These are phyloP conservation scores for Drosophila vallismaia DNA, from an alignment of 2,888 invertebrate species.

Conservation along the genomic window DNA sequence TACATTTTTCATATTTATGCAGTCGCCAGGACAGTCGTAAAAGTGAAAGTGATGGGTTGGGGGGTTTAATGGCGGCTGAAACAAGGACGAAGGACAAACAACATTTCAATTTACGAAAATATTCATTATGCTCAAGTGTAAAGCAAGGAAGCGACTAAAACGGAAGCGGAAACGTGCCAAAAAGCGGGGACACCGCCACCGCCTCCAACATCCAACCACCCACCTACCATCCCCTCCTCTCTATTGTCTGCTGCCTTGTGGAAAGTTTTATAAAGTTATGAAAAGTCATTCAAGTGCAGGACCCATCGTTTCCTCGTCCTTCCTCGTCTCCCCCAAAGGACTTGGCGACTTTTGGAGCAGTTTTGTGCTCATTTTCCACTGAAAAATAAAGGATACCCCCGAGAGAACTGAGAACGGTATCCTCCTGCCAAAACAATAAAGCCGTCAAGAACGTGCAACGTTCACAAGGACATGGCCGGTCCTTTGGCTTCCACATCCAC, in stretches of 20 bases:
- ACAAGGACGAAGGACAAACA: conserved; percentile 44
- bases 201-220: conserved; percentile 3
- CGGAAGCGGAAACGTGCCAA: conserved; percentile 75
- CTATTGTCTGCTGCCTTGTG: conserved; percentile 54
- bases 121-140: conserved; percentile 76
- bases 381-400: conserved; percentile 41
- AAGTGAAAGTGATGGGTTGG: conserved; percentile 69
- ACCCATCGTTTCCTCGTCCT: not conserved
- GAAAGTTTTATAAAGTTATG: conserved; percentile 75
- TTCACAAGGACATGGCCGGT: conserved; percentile 50
- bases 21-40: conserved; percentile 63
- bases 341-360: conserved; percentile 74
- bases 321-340: not conserved
- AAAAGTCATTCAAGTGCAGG: conserved; percentile 75
- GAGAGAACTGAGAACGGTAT: not conserved
- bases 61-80: not conserved
- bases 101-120: conserved; percentile 78
- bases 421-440: conserved; percentile 65
- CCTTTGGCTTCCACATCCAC: conserved; percentile 6
- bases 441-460: conserved; percentile 70
- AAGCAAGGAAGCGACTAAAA: conserved; percentile 54
- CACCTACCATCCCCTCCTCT: conserved; percentile 44
- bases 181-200: conserved; percentile 31
- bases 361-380: conserved; percentile 68
- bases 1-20: conserved; percentile 80